Conservation (phyloP, 2,888 invertebrate species). For the Ochropleura leucogaster region DNA sequence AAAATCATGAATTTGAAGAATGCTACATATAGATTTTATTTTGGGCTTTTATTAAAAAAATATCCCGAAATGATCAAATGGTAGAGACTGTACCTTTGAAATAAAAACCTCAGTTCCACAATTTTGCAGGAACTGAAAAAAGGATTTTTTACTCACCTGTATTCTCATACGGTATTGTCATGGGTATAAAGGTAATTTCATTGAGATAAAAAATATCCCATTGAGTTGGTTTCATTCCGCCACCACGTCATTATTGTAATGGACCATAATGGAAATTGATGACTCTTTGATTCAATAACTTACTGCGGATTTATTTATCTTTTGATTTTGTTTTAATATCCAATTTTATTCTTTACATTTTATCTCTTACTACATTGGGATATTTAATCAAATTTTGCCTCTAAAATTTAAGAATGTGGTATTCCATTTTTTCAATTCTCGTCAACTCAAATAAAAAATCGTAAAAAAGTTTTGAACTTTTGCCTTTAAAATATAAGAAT, state of each 20-base stretch:
- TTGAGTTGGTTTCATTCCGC: constrained; percentile 31
- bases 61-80: too few relatives aligned
- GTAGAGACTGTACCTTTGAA: too few relatives aligned
- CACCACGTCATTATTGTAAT: constrained; percentile 50
- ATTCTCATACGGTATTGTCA: constrained; percentile 13
- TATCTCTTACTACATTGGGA: too few relatives aligned
- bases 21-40: too few relatives aligned
- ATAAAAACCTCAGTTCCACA: background rate
- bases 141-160: background rate
- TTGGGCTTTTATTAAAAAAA: too few relatives aligned
- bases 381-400: too few relatives aligned
- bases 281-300: constrained; percentile 47
- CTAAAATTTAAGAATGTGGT: too few relatives aligned
- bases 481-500: too few relatives aligned
- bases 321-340: constrained; percentile 18
- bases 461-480: too few relatives aligned
- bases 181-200: constrained; percentile 24
- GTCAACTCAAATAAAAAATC: too few relatives aligned
- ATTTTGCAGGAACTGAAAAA: background rate
- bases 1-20: background rate
- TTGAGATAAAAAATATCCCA: constrained; percentile 39
- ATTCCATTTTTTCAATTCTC: too few relatives aligned
- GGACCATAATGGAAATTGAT: constrained; percentile 58
- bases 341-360: background rate
- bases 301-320: constrained; percentile 15